Percentiles rank a stretch among this genome's conserved stretches.
phyloP scores from a whole-genome alignment of 2,888 invertebrate genomes.

The Caenorhabditis sulstoni region DNA sequence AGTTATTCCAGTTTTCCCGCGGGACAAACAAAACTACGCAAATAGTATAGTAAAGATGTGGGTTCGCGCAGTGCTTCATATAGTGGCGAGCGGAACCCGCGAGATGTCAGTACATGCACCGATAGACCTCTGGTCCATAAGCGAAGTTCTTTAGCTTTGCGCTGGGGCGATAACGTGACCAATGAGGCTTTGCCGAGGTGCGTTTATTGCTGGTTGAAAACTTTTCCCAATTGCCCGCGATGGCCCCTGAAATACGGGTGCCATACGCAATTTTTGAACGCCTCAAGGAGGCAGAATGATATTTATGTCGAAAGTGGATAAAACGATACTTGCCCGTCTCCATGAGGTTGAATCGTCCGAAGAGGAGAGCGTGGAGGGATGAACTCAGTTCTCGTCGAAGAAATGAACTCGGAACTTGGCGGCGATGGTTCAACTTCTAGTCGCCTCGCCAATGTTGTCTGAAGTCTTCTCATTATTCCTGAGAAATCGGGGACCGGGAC shows the following conservation, averaged over 20 bases:
- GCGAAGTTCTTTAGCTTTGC: conserved; percentile 68
- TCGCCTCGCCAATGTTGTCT: conserved; percentile 8
- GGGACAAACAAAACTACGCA: too few relatives aligned
- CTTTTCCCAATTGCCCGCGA: conserved; percentile 80
- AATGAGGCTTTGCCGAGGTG: conserved; percentile 80
- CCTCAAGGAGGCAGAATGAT: conserved; percentile 54
- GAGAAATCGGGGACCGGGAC: conserved; percentile 36
- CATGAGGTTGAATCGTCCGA: background rate
- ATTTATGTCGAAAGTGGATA: too few relatives aligned
- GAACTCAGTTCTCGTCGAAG: background rate
- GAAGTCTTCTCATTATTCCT: conserved; percentile 17
- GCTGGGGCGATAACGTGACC: conserved; percentile 80
- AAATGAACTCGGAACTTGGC: background rate
- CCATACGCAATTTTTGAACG: conserved; percentile 76
- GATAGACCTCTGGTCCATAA: background rate
- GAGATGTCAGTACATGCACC: background rate
- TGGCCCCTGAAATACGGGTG: conserved; percentile 75
- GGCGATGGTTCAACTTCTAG: conserved; percentile 11
- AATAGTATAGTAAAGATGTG: background rate
- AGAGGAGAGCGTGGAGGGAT: background rate
- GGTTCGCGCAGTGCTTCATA: background rate
- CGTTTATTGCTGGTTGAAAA: conserved; percentile 81
- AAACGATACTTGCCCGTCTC: conserved; percentile 9
- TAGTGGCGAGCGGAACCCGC: background rate
- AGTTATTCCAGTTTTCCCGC: too few relatives aligned